Evolutionary conservation across 2,113 vertebrate genomes (phyloP), one percentile per base, ranked within the genome.

Genomic region (Sander lucioperca): DNA sequence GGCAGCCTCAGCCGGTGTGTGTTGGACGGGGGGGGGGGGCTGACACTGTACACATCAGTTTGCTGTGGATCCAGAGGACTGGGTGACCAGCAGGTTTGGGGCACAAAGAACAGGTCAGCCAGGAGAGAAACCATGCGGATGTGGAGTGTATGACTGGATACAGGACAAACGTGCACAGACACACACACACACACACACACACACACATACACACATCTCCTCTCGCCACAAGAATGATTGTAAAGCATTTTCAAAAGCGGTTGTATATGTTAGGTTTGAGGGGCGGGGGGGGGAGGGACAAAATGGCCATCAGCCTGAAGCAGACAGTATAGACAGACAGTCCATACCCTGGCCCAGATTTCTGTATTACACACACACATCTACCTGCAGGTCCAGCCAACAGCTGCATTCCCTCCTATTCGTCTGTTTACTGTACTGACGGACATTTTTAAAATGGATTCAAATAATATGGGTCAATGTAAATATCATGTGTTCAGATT

Each of bases 181-280:
- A 61, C n/a, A n/a, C n/a, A n/a, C n/a, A n/a, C n/a, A n/a, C n/a
- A n/a, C n/a, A n/a, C n/a, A n/a, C n/a, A n/a, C n/a, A n/a, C 68
- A 69, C 19, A 39, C 66, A 53, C 33, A 63, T 33, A 9, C 21
- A 45, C 21, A 43, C 6, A 13, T 45, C 81, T 64, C 61, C 27
- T 51, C 56, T 68, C 67, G 73, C 67, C 71, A 66, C 78, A 82
- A 79, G 69, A 92, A 84, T 82, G 86, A 91, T 92, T 91, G 89
- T 93, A 87, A 91, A 93, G 67, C 72, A 84, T 92, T 88, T 90
- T 72, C 70, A 85, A 88, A 82, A 82, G 30, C 48, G 61, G 67
- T 83, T 90, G 90, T 91, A 93, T 90, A 90, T 92, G 89, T 89
- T 89, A 27, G 84, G 78, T 81, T 61, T 59, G 51, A 78, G 43